Evolutionary conservation across 2,888 invertebrate species (phyloP), one percentile per base, ranked within the genome.

Genomic region (Erebia aethiops): DNA sequence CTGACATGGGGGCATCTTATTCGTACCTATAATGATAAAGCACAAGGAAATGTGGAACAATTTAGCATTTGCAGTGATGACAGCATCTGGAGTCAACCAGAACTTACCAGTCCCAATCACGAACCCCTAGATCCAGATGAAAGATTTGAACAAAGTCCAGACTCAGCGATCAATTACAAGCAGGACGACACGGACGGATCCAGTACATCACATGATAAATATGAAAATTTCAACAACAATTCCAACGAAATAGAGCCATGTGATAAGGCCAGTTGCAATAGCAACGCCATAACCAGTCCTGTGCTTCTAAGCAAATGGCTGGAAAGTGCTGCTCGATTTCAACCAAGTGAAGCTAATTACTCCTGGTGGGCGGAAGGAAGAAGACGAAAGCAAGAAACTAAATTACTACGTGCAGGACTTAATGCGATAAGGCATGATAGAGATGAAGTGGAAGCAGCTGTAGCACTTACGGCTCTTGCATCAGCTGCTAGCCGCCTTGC

Each of bases 31-130:
- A 96, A 96, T 83, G 95, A 94, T 74, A 95, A 96, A 77, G 96
- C 96, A 0, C 95, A 95, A 74, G 96, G 96, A 13, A 97, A 96
- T 85, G 96, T 96, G 8, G 96, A 97, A 81, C 96, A 96, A 82
- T 96, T 96, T 84, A 96, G 96, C 84, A 96, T 96, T 78, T 95
- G 95, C 76, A 96, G 96, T 0, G 95, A 96, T 73, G 96, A 96
- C 83, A 96, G 96, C 87, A 96, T 96, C 81, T 96, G 96, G 96
- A 96, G 96, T 78, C 96, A 96, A 80, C 90, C 91, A n/a, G 95
- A 94, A 70, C 89, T 81, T 1, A 80, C 79, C 35, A 87, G 84
- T 70, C 84, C 84, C 26, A 84, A 84, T 69, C 80, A 78, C 11
- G 84, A 85, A 52, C 77, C 83, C 18, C 70, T 84, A 49, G 87